Conservation (phyloP, 1,140 invertebrate species). For the Dendrolimus kikuchii region DNA sequence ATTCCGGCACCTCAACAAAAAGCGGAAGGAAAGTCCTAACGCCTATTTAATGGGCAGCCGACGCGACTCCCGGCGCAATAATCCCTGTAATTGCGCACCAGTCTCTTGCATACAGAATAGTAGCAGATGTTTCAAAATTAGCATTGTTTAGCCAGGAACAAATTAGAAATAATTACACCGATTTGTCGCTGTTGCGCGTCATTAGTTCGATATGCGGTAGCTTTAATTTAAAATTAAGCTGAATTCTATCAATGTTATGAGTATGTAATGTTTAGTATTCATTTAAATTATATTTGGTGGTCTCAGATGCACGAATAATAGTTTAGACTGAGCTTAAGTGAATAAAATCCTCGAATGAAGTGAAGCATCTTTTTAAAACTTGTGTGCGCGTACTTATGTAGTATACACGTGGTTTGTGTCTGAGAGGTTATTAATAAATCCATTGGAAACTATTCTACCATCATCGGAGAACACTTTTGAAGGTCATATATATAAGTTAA, state of each 20-base stretch:
- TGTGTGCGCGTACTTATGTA: no score
- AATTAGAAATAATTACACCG: slow-evolving; percentile 26
- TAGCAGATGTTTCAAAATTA: slow-evolving; percentile 29
- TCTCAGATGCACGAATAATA: no score
- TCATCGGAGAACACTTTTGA: no score
- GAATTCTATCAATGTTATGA: background rate
- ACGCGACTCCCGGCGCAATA: slow-evolving; percentile 40
- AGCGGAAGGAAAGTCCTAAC: slow-evolving; percentile 40
- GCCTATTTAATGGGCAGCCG: slow-evolving; percentile 47
- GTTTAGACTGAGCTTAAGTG: no score
- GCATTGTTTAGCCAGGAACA: slow-evolving; percentile 25
- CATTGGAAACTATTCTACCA: no score
- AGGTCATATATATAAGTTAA: no score
- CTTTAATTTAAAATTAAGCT: background rate
- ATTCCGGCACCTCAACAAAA: slow-evolving; percentile 16
- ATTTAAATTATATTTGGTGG: no score
- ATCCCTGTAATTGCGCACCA: slow-evolving; percentile 43
- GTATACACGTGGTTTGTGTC: no score
- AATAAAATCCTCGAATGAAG: no score
- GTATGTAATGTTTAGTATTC: no score
- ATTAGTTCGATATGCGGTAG: background rate
- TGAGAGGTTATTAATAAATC: no score
- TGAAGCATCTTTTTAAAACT: no score
- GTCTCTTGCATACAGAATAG: slow-evolving; percentile 32
- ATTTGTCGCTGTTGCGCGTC: slow-evolving; percentile 13